Percentiles rank a stretch among this genome's conserved stretches.
Conservation (phyloP, 1,140 invertebrate species). For the Cotesia vestalis region DNA sequence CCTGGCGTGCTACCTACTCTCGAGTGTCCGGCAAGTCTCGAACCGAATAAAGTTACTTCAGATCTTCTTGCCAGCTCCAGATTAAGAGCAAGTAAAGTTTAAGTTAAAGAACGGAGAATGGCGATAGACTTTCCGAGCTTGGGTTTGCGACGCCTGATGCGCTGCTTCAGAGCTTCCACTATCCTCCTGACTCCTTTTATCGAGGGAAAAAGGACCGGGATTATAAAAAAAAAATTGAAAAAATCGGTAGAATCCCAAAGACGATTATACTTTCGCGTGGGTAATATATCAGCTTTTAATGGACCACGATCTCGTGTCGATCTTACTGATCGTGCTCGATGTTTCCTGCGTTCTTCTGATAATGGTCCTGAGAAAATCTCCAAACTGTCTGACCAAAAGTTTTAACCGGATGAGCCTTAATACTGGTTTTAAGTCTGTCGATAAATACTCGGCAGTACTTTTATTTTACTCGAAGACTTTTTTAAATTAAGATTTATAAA, state of each 20-base stretch:
- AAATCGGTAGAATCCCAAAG: background rate
- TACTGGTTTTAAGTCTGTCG: too few species aligned
- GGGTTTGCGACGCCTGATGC: background rate
- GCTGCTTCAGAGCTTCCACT: too few species aligned
- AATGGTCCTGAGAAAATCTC: background rate
- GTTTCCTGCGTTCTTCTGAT: constrained; percentile 21
- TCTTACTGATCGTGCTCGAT: constrained; percentile 50
- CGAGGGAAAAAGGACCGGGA: background rate
- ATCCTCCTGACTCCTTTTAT: background rate
- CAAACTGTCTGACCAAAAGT: background rate
- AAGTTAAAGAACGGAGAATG: background rate
- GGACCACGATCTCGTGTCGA: constrained; percentile 50
- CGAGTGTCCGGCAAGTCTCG: constrained; percentile 24
- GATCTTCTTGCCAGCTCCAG: background rate
- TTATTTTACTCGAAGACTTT: too few species aligned
- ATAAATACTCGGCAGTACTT: too few species aligned
- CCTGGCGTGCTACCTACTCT: constrained; percentile 38
- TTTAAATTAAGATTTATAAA: too few species aligned
- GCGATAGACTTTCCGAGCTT: background rate
- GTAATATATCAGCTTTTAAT: constrained; percentile 63
- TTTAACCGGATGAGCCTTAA: too few species aligned
- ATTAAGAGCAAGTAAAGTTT: constrained; percentile 21
- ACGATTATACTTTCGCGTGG: constrained; percentile 61
- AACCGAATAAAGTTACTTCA: constrained; percentile 21
- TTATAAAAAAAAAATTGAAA: too few species aligned